Evolutionary conservation across 2,888 invertebrate genomes (phyloP).

Genomic region (Chaitophorus viminalis): DNA sequence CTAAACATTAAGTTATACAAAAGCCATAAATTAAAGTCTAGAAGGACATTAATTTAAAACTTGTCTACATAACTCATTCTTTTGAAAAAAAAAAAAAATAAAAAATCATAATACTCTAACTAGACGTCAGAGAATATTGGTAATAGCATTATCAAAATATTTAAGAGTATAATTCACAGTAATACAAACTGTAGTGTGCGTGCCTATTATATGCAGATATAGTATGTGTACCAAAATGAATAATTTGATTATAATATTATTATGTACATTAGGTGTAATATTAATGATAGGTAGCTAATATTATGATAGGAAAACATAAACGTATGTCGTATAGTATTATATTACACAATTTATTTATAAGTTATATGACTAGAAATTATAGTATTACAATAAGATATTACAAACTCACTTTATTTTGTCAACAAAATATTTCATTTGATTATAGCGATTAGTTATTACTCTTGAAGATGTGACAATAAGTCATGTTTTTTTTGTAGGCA

Average conservation of each 20-base stretch:
- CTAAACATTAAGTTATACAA: neutral
- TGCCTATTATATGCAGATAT: neutral
- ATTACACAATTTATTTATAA: no score
- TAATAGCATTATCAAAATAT: neutral
- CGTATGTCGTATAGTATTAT: neutral
- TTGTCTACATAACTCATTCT: slow-evolving; percentile 23
- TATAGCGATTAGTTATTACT: no score
- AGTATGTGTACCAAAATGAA: neutral
- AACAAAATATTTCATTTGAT: no score
- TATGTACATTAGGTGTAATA: neutral
- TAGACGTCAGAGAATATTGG: neutral
- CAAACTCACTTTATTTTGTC: no score
- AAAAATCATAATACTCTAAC: neutral
- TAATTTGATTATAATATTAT: no score
- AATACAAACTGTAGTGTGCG: neutral
- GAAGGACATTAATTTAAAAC: slow-evolving; percentile 37
- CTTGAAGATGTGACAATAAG: neutral
- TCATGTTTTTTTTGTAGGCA: neutral
- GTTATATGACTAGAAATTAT: neutral
- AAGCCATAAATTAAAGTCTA: slow-evolving; percentile 27
- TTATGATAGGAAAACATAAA: neutral
- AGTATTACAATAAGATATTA: neutral
- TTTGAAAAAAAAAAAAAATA: neutral
- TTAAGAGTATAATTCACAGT: neutral
- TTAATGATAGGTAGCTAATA: neutral